phyloP scores from a whole-genome alignment of 2,797 vertebrate species.

The Eupleurogrammus muticus region DNA sequence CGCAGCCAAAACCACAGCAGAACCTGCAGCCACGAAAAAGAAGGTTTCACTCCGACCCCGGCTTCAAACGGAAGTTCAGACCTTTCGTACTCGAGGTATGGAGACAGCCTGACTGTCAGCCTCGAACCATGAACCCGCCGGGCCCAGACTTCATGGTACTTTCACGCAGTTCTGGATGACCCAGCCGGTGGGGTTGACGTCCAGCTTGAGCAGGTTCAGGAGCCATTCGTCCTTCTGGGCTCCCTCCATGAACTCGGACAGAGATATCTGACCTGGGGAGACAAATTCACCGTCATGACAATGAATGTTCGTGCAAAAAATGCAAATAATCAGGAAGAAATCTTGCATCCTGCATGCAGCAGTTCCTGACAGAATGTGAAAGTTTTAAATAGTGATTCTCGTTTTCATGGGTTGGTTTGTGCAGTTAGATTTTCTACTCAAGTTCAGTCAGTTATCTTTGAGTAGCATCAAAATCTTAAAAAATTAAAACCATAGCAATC shows the following conservation, averaged over 20 bases:
- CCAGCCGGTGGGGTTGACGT: constrained; percentile 75
- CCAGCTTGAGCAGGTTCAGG: constrained; percentile 79
- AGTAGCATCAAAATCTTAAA: no score
- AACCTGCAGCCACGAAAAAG: not conserved
- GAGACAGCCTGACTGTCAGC: not conserved
- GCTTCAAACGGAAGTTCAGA: constrained; percentile 5
- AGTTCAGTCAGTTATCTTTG: no score
- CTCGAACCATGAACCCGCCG: not conserved
- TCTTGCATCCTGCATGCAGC: no score
- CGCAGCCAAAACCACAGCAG: not conserved
- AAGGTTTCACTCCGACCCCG: not conserved
- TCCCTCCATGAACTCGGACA: constrained; percentile 82
- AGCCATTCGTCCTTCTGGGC: constrained; percentile 82
- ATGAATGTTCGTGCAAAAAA: not conserved
- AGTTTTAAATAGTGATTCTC: not conserved
- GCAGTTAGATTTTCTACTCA: no score
- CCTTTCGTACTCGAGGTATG: not conserved
- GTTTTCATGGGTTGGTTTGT: not conserved
- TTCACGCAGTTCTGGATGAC: constrained; percentile 75
- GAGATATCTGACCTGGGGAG: constrained; percentile 75
- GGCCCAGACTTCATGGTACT: not conserved
- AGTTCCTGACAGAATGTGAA: no score
- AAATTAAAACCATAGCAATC: no score
- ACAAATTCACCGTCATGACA: not conserved
- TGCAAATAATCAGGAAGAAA: no score